Percentiles rank a stretch among this genome's conserved stretches.
These are phyloP conservation scores for Cavia porcellus DNA, from an alignment of 2,113 vertebrate species.

Conservation along the genomic window DNA sequence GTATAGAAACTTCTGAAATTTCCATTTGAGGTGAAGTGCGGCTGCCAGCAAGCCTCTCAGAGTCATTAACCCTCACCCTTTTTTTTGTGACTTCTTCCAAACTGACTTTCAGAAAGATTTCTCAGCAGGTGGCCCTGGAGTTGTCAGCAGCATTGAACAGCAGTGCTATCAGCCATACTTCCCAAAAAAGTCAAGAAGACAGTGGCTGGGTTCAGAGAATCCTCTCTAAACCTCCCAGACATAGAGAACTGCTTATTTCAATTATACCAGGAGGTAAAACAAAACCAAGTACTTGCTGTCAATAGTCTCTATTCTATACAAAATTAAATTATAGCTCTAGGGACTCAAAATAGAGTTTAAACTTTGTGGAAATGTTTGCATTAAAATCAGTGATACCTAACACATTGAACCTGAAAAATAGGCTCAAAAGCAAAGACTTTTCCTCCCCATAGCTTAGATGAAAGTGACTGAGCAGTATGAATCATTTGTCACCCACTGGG, in stretches of 20 bases:
- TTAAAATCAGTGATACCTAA: conserved; percentile 66
- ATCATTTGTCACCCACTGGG: neutral
- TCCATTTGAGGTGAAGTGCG: conserved; percentile 77
- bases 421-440: conserved; percentile 57
- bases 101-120: conserved; percentile 57
- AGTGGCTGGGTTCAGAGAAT: neutral
- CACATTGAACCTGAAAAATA: conserved; percentile 62
- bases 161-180: neutral
- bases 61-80: conserved; percentile 76
- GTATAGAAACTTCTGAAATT: conserved; percentile 82
- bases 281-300: conserved; percentile 1
- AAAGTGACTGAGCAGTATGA: conserved; percentile 25
- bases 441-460: conserved; percentile 39
- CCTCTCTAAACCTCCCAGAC: conserved; percentile 27
- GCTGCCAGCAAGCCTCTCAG: conserved; percentile 70
- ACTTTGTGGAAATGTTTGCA: conserved; percentile 50
- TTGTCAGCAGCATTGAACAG: conserved; percentile 37
- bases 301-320: conserved; percentile 23
- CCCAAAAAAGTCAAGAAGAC: neutral
- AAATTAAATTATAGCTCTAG: conserved; percentile 47
- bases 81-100: conserved; percentile 71
- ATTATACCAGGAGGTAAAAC: conserved; percentile 3
- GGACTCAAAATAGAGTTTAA: conserved; percentile 50
- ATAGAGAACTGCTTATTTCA: conserved; percentile 17
- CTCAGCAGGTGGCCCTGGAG: conserved; percentile 56